These are phyloP conservation scores for Synanthedon myopaeformis DNA, from an alignment of 2,888 invertebrate species.

Conservation along the genomic window DNA sequence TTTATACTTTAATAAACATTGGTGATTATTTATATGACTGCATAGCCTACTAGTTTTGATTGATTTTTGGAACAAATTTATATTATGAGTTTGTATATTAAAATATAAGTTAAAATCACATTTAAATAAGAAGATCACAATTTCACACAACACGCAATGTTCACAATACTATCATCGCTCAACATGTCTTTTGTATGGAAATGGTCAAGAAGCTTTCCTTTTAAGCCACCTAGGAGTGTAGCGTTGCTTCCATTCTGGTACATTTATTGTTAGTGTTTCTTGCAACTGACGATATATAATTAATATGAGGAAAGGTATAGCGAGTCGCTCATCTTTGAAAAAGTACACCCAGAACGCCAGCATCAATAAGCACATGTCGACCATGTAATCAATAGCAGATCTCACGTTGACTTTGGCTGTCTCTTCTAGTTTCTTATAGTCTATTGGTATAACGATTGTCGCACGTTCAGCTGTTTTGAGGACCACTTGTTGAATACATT, in stretches of 20 bases:
- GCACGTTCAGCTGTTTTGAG: constrained; percentile 55
- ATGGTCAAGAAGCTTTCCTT: constrained; percentile 58
- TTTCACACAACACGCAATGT: constrained; percentile 51
- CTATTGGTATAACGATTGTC: constrained; percentile 58
- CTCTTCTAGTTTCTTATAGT: constrained; percentile 69
- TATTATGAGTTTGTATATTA: constrained; percentile 5
- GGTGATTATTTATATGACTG: constrained; percentile 15
- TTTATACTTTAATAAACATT: too few relatives aligned
- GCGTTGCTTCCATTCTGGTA: constrained; percentile 69
- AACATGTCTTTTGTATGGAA: constrained; percentile 49
- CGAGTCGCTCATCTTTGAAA: constrained; percentile 82
- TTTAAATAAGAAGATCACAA: constrained; percentile 41
- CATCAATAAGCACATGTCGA: constrained; percentile 79
- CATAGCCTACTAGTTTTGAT: constrained; percentile 45
- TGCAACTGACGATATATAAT: constrained; percentile 83
- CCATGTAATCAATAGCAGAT: constrained; percentile 77
- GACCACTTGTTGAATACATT: constrained; percentile 34
- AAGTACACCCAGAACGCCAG: constrained; percentile 86
- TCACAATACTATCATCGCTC: constrained; percentile 49
- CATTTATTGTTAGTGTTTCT: constrained; percentile 71
- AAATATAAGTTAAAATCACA: constrained; percentile 32
- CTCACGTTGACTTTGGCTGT: constrained; percentile 77
- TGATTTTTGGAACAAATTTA: constrained; percentile 7
- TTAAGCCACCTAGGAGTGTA: constrained; percentile 54
- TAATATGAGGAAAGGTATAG: constrained; percentile 81